Conservation (phyloP, 53 echinoderm and acorn worm genomes). For the Paracentrotus lividus region DNA sequence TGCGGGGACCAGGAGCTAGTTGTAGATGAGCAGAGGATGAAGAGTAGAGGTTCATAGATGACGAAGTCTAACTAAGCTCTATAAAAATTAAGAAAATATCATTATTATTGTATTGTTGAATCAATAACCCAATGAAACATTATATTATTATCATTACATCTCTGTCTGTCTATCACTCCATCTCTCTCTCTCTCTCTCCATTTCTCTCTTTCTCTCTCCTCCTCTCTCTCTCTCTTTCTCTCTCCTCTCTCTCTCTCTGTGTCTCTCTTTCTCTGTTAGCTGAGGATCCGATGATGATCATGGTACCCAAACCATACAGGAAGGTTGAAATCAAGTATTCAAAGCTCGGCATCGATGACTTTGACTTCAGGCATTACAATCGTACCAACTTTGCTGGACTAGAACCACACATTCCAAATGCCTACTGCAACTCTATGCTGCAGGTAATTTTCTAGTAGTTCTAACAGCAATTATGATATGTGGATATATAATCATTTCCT, state of each 20-base stretch:
- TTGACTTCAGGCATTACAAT: conserved; percentile 98
- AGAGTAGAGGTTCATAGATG: too few relatives aligned
- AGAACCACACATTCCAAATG: conserved; percentile 99
- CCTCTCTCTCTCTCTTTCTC: background rate
- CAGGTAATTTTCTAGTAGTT: conserved; percentile 76
- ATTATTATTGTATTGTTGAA: too few relatives aligned
- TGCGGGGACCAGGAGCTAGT: too few relatives aligned
- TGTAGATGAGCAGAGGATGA: too few relatives aligned
- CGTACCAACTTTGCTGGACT: conserved; percentile 97
- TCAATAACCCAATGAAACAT: too few relatives aligned
- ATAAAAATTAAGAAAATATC: too few relatives aligned
- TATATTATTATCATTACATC: too few relatives aligned
- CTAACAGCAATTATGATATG: background rate
- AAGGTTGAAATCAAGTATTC: conserved; percentile 99
- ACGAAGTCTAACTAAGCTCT: too few relatives aligned
- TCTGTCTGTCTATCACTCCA: background rate
- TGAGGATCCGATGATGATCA: conserved; percentile 81
- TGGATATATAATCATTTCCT: too few relatives aligned
- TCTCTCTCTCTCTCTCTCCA: too few relatives aligned
- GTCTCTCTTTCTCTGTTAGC: conserved; percentile 45
- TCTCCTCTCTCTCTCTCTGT: too few relatives aligned
- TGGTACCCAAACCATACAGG: conserved; percentile 96
- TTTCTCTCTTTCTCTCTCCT: too few relatives aligned
- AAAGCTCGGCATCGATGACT: conserved; percentile 98
- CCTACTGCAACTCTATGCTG: conserved; percentile 98